These are phyloP conservation scores for Trialeurodes vaporariorum DNA, from an alignment of 1,140 invertebrate genomes.

Conservation along the genomic window DNA sequence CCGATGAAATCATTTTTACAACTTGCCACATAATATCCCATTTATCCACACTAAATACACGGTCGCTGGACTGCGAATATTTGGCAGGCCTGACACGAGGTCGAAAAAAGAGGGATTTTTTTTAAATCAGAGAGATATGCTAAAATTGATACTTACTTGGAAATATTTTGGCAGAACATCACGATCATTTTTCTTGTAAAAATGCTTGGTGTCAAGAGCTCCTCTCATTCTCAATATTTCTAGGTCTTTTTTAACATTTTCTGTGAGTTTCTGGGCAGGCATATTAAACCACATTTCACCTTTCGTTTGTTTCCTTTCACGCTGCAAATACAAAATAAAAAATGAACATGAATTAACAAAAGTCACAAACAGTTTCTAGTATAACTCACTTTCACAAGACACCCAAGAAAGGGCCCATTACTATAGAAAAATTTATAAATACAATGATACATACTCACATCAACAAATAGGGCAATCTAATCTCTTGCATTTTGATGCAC, in stretches of 20 bases:
- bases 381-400: too few relatives aligned
- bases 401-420: too few relatives aligned
- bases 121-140: neutral
- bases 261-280: constrained; percentile 72
- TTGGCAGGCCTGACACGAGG: too few relatives aligned
- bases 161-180: constrained; percentile 84
- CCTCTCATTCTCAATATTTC: constrained; percentile 82
- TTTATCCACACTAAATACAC: too few relatives aligned
- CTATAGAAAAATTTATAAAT: too few relatives aligned
- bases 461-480: too few relatives aligned
- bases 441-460: too few relatives aligned
- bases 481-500: too few relatives aligned
- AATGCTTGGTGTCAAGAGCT: constrained; percentile 80
- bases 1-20: too few relatives aligned
- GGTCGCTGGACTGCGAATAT: too few relatives aligned
- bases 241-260: constrained; percentile 76
- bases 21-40: too few relatives aligned
- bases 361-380: too few relatives aligned
- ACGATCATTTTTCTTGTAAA: constrained; percentile 86
- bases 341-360: neutral
- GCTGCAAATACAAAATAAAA: constrained; percentile 30
- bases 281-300: constrained; percentile 80
- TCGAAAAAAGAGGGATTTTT: neutral
- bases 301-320: constrained; percentile 59
- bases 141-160: constrained; percentile 43